Evolutionary conservation across 2,797 vertebrate genomes (phyloP), one percentile per base, ranked within the genome.

Genomic region (Coregonus sp.): DNA sequence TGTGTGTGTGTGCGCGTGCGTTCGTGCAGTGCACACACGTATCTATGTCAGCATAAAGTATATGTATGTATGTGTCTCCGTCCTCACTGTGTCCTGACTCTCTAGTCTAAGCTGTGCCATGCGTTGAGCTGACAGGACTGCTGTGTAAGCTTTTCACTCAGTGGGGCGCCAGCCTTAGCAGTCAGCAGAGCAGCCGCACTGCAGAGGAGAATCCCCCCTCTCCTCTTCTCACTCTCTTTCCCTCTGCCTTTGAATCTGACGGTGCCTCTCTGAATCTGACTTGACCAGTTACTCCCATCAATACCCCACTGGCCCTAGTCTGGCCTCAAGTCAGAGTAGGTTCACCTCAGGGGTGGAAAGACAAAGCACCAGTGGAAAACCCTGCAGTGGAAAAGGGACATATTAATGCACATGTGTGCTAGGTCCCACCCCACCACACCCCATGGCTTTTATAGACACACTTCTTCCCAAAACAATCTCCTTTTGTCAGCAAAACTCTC

Each of bases 71-170:
- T 73, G 63, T 47, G 77, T 59, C 51, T 73, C 50, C 15, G n/a
- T 73, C 50, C 35, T 59, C 56, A 20, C 40, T 66, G 69, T 75
- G 67, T 51, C 52, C 59, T 31, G 70, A 65, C 18, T 15, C 15
- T n/a, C 63, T 16, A 2, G 59, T 67, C 51, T 40, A 4, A 54
- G 73, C 75, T 4, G 12, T 66, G 25, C 63, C 29, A 14, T 66
- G 25, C 1, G 6, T 14, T 79, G 80, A 47, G 78, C 77, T 79
- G 72, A 77, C 73, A 65, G 73, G 37, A 18, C 67, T 72, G 78
- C 82, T 75, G 75, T 74, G 72, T 69, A 66, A 37, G 66, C 69
- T 54, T 59, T 70, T 82, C 78, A 74, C 50, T 20, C 75, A 65
- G n/a, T 59, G 15, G 70, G 56, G 47, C 59, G 50, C 40, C 20